Base-by-base conservation (phyloP, 1,140 invertebrate genomes). In the Brachionus paranguensis region DNA sequence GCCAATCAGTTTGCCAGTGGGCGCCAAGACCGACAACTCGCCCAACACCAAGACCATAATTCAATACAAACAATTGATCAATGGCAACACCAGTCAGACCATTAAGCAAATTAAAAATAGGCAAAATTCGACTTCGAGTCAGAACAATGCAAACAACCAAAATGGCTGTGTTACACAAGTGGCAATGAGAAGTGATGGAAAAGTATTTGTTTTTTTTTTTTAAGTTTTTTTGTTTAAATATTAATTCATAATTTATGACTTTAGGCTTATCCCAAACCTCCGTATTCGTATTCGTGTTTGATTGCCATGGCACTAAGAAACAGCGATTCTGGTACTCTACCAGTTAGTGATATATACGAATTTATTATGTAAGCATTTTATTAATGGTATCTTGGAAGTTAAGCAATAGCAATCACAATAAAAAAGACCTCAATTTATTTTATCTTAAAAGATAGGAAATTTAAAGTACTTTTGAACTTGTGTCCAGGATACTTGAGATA, bases 271-370 rank as follows among this genome's bases (percentile, higher is more conserved):
- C 96, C 96, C 0, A 99, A 98, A 90, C 96, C 96, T 0, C 94
- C 95, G 0, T 99, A 97, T 89, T 98, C 96, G 1, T 99, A 98
- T 87, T 97, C 95, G 43, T 98, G 96, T 90, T 91, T 99, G 83
- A 98, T 99, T 87, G 96, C 96, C 1, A 94, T 98, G 94, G 95
- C 97, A 2, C 90, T 99, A 70, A 98, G 98, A 90, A 98, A 99
- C 88, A 97, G 95, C 76, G 92, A 93, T 86, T 94, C 93, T 78
- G 96, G 96, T 68, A 96, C 94, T 86, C 89, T 99, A 86, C 96
- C 96, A 2, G 96, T 99, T 7, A 97, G 96, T 7, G 96, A 98
- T 91, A 99, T 99, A 85, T 99, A 98, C 89, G 96, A 95, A 88
- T 98, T 98, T 88, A 97, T 98, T 93, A 98, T 95, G 94, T 96